These are phyloP conservation scores for Drosophila tanythrix DNA, from an alignment of 2,888 invertebrate species.

Conservation along the genomic window DNA sequence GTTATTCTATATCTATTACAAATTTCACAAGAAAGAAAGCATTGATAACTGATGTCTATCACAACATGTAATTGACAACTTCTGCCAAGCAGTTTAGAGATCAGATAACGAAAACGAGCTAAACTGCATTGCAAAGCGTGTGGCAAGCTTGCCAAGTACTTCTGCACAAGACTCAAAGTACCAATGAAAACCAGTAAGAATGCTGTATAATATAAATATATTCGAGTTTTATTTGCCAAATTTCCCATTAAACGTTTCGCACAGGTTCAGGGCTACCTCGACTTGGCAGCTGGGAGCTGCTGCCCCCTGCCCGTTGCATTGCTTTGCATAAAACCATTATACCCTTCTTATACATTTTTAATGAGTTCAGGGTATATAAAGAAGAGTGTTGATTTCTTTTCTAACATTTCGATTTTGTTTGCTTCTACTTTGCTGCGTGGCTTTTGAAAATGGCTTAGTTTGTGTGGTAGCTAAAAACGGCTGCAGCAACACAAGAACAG, in stretches of 20 bases:
- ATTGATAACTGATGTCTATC: not conserved
- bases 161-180: not conserved
- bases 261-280: not conserved
- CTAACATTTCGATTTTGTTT: constrained; percentile 29
- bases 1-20: not conserved
- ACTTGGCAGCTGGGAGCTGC: not conserved
- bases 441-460: constrained; percentile 53
- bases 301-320: not conserved
- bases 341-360: not conserved
- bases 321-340: not conserved
- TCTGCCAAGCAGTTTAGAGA: not conserved
- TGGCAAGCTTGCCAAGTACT: not conserved
- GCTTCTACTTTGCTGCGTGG: constrained; percentile 18
- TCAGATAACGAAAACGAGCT: not conserved
- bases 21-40: not conserved
- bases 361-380: not conserved
- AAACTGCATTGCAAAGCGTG: not conserved
- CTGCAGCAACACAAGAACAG: constrained; percentile 25
- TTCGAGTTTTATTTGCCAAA: not conserved
- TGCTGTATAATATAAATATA: not conserved
- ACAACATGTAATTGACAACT: not conserved
- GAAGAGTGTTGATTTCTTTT: constrained; percentile 13
- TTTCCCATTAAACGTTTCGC: not conserved
- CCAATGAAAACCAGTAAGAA: not conserved
- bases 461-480: constrained; percentile 37